Evolutionary conservation across 2,797 vertebrate species (phyloP).

Genomic region (Danionella dracula): DNA sequence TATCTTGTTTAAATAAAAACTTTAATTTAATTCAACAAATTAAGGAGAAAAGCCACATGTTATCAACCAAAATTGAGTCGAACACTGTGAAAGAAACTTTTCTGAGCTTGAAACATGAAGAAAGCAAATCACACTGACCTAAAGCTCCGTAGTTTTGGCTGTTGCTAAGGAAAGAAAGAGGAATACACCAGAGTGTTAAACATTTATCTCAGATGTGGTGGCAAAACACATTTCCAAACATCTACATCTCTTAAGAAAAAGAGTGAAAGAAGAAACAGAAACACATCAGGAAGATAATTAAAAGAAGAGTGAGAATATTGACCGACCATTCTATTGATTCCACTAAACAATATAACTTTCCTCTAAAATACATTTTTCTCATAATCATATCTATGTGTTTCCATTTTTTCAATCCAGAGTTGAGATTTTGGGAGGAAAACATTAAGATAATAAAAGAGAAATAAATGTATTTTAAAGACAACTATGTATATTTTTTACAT

Average conservation of each 20-base stretch:
- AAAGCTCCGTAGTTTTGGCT: conserved; percentile 99
- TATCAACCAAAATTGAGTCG: too few relatives aligned
- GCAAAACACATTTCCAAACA: conserved; percentile 16
- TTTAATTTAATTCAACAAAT: too few relatives aligned
- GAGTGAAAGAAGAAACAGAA: not conserved
- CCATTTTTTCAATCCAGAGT: too few relatives aligned
- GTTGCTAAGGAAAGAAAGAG: conserved; percentile 68
- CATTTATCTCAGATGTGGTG: conserved; percentile 15
- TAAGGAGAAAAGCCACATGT: too few relatives aligned
- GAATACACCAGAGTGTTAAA: conserved; percentile 3
- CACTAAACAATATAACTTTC: too few relatives aligned
- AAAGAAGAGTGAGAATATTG: not conserved
- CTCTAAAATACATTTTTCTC: too few relatives aligned
- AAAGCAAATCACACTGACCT: conserved; percentile 85
- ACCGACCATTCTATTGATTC: not conserved
- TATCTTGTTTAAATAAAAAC: too few relatives aligned
- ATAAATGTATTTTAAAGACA: too few relatives aligned
- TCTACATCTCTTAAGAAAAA: conserved; percentile 10
- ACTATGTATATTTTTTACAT: too few relatives aligned
- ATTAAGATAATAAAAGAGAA: too few relatives aligned
- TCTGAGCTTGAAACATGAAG: conserved; percentile 1
- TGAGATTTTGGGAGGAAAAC: too few relatives aligned
- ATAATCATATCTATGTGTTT: too few relatives aligned
- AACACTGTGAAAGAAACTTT: not conserved
- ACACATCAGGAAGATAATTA: not conserved